These are phyloP conservation scores for Urocynchramus pylzowi DNA, from an alignment of 2,113 vertebrate species.

Conservation along the genomic window DNA sequence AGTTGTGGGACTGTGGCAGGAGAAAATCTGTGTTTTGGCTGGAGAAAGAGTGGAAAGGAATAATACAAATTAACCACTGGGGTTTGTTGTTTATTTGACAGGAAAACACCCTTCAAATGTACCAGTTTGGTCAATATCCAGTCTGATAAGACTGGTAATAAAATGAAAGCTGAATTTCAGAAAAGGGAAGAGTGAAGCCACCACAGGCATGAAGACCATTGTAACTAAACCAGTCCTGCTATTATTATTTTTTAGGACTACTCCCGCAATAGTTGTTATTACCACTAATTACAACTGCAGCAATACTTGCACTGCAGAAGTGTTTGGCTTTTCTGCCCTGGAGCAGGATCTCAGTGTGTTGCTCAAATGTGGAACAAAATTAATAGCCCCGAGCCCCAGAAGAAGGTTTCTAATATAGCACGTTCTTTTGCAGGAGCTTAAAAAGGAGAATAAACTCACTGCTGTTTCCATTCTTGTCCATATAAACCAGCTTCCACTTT, in stretches of 20 bases:
- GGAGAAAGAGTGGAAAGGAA: background rate
- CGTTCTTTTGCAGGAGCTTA: background rate
- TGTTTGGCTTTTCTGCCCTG: background rate
- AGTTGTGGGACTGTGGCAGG: constrained; percentile 9
- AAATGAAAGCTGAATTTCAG: background rate
- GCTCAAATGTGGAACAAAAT: background rate
- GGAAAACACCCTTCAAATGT: constrained; percentile 14
- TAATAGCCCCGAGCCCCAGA: background rate
- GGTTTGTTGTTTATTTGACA: background rate
- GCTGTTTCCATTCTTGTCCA: background rate
- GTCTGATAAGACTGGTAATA: background rate
- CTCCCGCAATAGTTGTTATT: background rate
- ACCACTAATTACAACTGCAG: background rate
- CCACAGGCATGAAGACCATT: background rate
- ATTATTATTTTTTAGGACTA: background rate
- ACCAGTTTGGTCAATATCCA: background rate
- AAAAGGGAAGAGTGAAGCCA: background rate
- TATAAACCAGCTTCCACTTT: background rate
- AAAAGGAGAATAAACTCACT: background rate
- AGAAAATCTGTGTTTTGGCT: constrained; percentile 38
- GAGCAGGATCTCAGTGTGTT: background rate
- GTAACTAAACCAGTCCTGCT: background rate
- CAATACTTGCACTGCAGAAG: background rate
- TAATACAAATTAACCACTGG: background rate
- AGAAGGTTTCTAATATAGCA: background rate